Percentiles rank a stretch among this genome's conserved stretches.
These are phyloP conservation scores for Quadriops clusia DNA, from an alignment of 2,888 invertebrate species.

Conservation along the genomic window DNA sequence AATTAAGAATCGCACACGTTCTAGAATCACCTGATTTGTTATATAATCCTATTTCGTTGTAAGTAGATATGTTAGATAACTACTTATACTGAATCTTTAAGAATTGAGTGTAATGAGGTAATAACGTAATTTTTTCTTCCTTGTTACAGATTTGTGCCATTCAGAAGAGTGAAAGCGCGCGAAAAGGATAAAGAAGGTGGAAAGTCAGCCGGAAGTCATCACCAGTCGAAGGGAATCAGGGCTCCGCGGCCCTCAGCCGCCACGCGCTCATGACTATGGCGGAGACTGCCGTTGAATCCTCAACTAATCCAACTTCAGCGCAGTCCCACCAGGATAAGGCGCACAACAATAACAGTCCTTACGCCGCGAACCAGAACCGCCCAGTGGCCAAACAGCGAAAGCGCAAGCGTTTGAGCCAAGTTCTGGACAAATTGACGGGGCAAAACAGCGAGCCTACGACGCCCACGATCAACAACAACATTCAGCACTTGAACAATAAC, in stretches of 20 bases:
- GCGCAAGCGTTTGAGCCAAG: conserved; percentile 65
- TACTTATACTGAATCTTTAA: too few relatives aligned
- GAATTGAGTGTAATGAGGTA: too few relatives aligned
- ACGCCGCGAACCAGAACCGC: conserved; percentile 49
- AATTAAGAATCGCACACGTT: too few relatives aligned
- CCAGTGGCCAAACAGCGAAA: conserved; percentile 58
- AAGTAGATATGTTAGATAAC: too few relatives aligned
- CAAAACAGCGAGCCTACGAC: conserved; percentile 20
- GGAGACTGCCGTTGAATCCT: conserved; percentile 47
- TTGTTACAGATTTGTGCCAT: background rate
- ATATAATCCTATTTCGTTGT: too few relatives aligned
- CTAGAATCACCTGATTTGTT: too few relatives aligned
- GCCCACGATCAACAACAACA: conserved; percentile 39
- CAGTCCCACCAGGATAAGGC: conserved; percentile 34
- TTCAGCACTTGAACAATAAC: conserved; percentile 33
- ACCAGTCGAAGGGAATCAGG: conserved; percentile 9
- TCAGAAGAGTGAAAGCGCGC: background rate
- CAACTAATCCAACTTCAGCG: too few relatives aligned
- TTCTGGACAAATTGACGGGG: conserved; percentile 61
- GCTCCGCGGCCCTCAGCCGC: conserved; percentile 47
- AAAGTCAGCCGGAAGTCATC: too few relatives aligned
- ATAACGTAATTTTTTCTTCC: too few relatives aligned
- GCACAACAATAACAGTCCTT: conserved; percentile 46
- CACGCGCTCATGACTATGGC: conserved; percentile 61
- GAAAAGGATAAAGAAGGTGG: too few relatives aligned